A percentile compares a stretch with the other conserved stretches of the same genome.
Evolutionary conservation across 2,113 vertebrate species (phyloP).

Genomic region (Herpailurus yagouaroundi): DNA sequence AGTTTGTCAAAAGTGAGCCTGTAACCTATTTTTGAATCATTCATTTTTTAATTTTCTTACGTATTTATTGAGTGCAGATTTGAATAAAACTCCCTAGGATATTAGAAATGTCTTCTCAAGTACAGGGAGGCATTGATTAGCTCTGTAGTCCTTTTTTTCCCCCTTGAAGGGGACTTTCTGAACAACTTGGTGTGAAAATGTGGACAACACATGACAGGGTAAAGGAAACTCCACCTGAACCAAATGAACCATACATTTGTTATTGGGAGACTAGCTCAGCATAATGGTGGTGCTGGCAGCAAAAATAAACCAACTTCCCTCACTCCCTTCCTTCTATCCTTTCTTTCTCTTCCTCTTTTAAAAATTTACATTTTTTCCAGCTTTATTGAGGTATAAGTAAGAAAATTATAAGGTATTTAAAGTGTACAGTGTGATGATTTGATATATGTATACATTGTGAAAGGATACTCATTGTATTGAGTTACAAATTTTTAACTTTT

Average conservation of each 20-base stretch:
- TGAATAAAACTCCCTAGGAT: slow-evolving; percentile 19
- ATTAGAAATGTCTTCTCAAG: background rate
- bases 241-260: background rate
- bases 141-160: background rate
- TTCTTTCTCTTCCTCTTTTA: background rate
- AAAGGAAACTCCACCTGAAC: background rate
- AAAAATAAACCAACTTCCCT: background rate
- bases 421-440: background rate
- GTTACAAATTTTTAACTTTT: background rate
- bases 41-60: slow-evolving; percentile 7
- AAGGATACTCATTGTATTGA: background rate
- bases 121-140: background rate
- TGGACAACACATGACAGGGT: background rate
- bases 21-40: slow-evolving; percentile 10
- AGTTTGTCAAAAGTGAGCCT: slow-evolving; percentile 4
- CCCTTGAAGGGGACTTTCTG: background rate
- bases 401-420: background rate
- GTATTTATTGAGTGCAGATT: slow-evolving; percentile 42
- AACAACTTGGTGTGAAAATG: background rate
- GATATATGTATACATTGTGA: background rate
- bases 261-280: background rate
- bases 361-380: background rate
- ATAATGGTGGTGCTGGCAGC: background rate
- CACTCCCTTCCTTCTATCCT: background rate
- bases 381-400: background rate